phyloP scores from a whole-genome alignment of 2,888 invertebrate species.

The Masnerella sp. region DNA sequence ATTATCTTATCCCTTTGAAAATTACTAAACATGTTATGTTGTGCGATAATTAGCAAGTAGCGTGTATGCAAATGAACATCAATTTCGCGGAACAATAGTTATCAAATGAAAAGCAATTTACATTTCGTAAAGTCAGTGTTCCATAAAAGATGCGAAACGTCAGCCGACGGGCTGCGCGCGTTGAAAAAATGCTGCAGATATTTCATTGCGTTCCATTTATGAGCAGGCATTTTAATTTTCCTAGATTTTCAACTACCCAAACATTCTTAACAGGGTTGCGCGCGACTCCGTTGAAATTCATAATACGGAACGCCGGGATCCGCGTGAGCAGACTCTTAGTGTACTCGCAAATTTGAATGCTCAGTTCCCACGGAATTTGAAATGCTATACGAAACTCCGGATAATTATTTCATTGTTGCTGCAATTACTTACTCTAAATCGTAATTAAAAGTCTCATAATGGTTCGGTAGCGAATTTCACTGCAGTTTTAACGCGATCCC shows the following conservation, averaged over 20 bases:
- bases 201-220: constrained; percentile 15
- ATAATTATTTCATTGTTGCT: constrained; percentile 39
- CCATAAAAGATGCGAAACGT: neutral
- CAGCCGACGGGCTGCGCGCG: neutral
- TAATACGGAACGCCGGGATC: constrained; percentile 14
- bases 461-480: constrained; percentile 3
- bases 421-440: constrained; percentile 17
- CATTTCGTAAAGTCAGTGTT: constrained; percentile 1
- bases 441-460: constrained; percentile 25
- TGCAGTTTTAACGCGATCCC: constrained; percentile 6
- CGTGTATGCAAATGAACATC: neutral
- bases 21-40: neutral
- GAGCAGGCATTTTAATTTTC: constrained; percentile 35
- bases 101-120: neutral
- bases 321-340: constrained; percentile 29
- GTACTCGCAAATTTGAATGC: constrained; percentile 28
- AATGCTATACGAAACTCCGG: constrained; percentile 22
- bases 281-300: constrained; percentile 28
- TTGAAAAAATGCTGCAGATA: neutral
- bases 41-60: neutral
- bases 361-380: constrained; percentile 23
- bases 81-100: constrained; percentile 1
- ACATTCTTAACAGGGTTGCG: constrained; percentile 32
- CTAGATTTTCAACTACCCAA: constrained; percentile 24
- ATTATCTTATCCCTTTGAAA: too few species aligned